Evolutionary conservation across 2,113 vertebrate genomes (phyloP), one percentile per base, ranked within the genome.

Genomic region (Neogale vison): DNA sequence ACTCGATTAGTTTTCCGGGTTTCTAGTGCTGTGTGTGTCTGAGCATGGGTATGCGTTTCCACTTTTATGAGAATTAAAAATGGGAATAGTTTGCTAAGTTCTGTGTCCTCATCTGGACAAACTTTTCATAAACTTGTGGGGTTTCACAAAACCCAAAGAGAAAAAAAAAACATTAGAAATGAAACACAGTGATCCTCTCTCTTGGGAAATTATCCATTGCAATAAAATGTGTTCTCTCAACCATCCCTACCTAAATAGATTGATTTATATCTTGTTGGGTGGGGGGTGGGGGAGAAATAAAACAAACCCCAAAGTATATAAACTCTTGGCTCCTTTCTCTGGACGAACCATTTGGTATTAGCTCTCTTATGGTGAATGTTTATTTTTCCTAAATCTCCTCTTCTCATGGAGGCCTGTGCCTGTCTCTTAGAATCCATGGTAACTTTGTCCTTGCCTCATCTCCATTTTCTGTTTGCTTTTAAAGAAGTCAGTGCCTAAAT

Each of bases 181-280:
- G 80, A 96, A 96, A 96, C 67, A 95, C 76, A 93, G 71, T n/a
- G 90, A 94, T 92, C 83, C 26, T 95, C 74, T 94, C 97, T 26
- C 72, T 36, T 88, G 97, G 96, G 97, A 97, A 97, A 98, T 98
- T 96, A 96, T 77, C 88, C 82, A 92, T 57, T 0, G 85, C 91
- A 96, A 94, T 97, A 98, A 98, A 96, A 95, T 87, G 79, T 95
- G 93, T 96, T 96, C 79, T 98, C 89, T 97, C 6, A n/a, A 95
- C 97, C 90, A 94, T 95, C 90, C 79, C 77, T 97, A 96, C 96
- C 92, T 96, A 95, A 97, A 96, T 97, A 95, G 95, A 98, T 92
- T 97, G 97, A 98, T 96, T 97, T 97, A 93, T 98, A 90, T 95
- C 97, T 97, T 89, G 50, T 50, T 71, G 29, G 71, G 76, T 74